Evolutionary conservation across 2,888 invertebrate genomes (phyloP), one percentile per base, ranked within the genome.

Genomic region (Asteroscopus sphinx): DNA sequence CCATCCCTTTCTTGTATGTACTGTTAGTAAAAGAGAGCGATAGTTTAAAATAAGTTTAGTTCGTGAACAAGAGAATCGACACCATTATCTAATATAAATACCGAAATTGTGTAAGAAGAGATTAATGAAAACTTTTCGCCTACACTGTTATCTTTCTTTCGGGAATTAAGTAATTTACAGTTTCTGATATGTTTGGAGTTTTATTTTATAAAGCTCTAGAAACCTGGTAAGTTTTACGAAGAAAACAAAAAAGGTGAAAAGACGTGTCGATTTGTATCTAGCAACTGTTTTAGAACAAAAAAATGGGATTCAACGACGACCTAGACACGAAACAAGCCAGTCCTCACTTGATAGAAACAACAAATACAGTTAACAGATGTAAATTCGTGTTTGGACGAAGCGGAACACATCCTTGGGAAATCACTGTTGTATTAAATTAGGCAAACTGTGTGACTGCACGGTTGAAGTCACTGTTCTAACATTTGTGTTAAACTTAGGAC

Each of bases 361-460:
- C 42, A 53, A 63, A 63, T 26, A 63, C 26, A 47, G 17, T 21
- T 53, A 57, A 41, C 36, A 57, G 40, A 67, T 63, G 64, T 57
- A 57, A 57, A 67, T 63, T 62, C 30, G 17, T 49, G 46, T 61
- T 64, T 40, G 30, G 32, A 44, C 32, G 57, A 52, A 56, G 68
- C 35, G 32, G 28, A 52, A 57, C 46, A 57, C 58, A 63, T 53
- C 39, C 52, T 63, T 57, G 58, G 41, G 37, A 53, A 40, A 42
- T 56, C 45, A 21, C 25, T 32, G 48, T 57, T 46, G 48, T 42
- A 35, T 49, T 63, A 67, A 67, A 67, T 68, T 49, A 63, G 35
- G 39, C 63, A 21, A 48, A 63, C 41, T 28, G 33, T 36, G 26
- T 15, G 30, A 59, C 45, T 46, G 63, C 37, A 52, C 33, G 35